Conservation (phyloP, 2,888 invertebrate genomes). For the Syrista parreyssii region DNA sequence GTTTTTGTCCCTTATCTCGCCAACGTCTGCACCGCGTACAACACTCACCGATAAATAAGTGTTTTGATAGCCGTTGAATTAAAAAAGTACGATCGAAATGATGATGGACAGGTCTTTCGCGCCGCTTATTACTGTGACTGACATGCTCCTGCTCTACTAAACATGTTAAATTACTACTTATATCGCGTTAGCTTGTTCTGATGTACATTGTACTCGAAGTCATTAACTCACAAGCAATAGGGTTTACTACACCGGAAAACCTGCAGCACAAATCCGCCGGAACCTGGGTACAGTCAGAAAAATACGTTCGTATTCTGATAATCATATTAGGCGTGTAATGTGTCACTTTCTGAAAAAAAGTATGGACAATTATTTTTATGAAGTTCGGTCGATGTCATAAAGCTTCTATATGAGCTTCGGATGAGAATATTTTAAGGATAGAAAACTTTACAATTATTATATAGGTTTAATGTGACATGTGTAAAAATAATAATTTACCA, state of each 20-base stretch:
- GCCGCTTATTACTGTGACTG: conserved; percentile 52
- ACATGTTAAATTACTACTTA: background rate
- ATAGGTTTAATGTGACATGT: background rate
- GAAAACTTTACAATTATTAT: background rate
- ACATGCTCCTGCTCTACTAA: conserved; percentile 28
- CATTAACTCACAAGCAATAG: background rate
- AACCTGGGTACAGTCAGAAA: conserved; percentile 22
- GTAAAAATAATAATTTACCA: background rate
- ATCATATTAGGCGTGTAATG: background rate
- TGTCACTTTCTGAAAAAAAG: background rate
- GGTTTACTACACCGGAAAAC: conserved; percentile 25
- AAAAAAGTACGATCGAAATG: conserved; percentile 29
- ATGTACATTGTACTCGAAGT: background rate
- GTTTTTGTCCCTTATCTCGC: background rate
- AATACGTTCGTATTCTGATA: background rate
- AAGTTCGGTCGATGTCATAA: background rate
- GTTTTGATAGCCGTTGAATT: background rate
- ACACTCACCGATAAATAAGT: conserved; percentile 9
- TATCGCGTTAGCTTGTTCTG: background rate
- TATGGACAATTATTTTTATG: background rate
- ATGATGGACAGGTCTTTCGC: conserved; percentile 53
- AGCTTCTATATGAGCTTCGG: background rate
- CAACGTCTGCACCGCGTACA: background rate
- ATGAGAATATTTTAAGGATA: background rate
- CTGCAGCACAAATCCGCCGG: conserved; percentile 29